Conservation (phyloP, 2,888 invertebrate species). For the Scelioninae gen. 2 region DNA sequence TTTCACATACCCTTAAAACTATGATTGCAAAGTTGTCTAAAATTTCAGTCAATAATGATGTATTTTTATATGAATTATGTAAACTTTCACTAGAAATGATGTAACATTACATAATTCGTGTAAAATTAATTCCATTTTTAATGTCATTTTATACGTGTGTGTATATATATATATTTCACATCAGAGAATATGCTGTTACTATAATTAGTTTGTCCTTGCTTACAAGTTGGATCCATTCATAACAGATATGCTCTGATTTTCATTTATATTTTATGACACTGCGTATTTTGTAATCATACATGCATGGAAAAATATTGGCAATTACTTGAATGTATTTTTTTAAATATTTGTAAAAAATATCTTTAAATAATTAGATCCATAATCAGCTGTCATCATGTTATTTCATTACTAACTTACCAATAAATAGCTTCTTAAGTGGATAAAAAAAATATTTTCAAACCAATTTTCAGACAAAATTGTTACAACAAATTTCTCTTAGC, state of each 20-base stretch:
- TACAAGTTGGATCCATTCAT: conserved; percentile 67
- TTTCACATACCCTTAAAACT: too few species aligned
- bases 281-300: conserved; percentile 36
- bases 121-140: too few species aligned
- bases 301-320: conserved; percentile 11
- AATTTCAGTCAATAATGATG: too few species aligned
- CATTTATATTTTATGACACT: conserved; percentile 54
- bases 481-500: too few species aligned
- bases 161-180: conserved; percentile 59
- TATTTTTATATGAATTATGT: too few species aligned
- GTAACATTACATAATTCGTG: too few species aligned
- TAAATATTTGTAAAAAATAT: neutral
- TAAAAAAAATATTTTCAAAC: neutral
- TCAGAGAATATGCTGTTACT: conserved; percentile 65
- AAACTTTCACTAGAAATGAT: too few species aligned
- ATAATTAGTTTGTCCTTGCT: conserved; percentile 74
- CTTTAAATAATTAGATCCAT: neutral
- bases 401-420: neutral
- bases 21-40: too few species aligned
- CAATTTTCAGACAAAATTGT: too few species aligned
- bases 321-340: neutral
- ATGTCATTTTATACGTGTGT: neutral
- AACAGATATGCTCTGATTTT: conserved; percentile 68
- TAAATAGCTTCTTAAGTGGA: neutral
- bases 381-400: neutral